A percentile compares a stretch with the other conserved stretches of the same genome.
These are phyloP conservation scores for Athene cunicularia DNA, from an alignment of 2,113 vertebrate species.

Conservation along the genomic window DNA sequence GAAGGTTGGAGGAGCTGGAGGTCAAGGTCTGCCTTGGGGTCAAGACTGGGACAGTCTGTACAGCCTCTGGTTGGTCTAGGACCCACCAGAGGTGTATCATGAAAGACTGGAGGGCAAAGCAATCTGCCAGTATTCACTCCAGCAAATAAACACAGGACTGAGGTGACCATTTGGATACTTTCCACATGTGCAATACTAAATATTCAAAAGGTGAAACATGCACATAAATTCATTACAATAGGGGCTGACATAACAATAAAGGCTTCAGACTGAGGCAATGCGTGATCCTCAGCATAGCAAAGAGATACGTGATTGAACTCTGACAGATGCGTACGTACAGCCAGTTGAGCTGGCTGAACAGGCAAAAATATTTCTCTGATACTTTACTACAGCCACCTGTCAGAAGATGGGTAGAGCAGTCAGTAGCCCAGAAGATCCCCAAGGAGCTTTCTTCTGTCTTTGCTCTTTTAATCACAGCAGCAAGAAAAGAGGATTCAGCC, in stretches of 20 bases:
- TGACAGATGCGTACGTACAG: neutral
- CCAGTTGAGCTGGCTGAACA: neutral
- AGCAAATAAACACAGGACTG: neutral
- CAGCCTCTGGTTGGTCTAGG: neutral
- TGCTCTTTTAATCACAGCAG: neutral
- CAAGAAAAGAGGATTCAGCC: neutral
- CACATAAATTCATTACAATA: neutral
- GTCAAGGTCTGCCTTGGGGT: neutral
- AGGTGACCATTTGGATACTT: neutral
- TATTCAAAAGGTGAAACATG: neutral
- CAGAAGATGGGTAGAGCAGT: constrained; percentile 15
- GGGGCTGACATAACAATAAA: neutral
- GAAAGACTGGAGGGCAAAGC: neutral
- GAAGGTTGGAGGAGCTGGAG: neutral
- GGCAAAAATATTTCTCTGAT: neutral
- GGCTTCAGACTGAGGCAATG: neutral
- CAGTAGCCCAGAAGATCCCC: neutral
- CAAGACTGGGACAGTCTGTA: neutral
- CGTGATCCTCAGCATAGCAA: neutral
- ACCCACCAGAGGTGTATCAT: neutral
- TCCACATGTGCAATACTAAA: neutral
- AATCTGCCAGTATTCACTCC: neutral
- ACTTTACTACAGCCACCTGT: constrained; percentile 48
- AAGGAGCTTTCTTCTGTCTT: neutral
- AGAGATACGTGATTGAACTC: neutral